Evolutionary conservation across 2,797 vertebrate species (phyloP), one percentile per base, ranked within the genome.

Genomic region (Enteromius fasciolatus): DNA sequence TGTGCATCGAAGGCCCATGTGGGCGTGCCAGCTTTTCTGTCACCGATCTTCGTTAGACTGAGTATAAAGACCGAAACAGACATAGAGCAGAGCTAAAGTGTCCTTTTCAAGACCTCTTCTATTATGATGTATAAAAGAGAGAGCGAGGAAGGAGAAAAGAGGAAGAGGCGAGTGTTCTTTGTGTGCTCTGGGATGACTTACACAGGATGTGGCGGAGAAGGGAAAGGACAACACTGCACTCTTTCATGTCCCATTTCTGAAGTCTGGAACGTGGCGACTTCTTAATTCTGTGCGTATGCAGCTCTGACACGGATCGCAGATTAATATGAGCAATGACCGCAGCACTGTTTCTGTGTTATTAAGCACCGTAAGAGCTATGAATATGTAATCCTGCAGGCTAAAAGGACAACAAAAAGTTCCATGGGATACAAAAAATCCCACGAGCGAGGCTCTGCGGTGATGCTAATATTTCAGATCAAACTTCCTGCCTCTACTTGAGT

Each of bases 131-230:
- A 36, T 84, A 77, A 86, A 68, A 67, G 84, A 76, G 78, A 89
- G 84, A 18, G 72, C 66, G 28, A 85, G 61, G 76, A 36, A 20
- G 80, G 77, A 69, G 64, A 36, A 31, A 59, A 44, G 72, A 61
- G 76, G 54, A 83, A 67, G 78, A 80, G 83, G 84, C 69, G 73
- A 75, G 54, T 61, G 44, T 69, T 72, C 74, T 86, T 83, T 84
- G 83, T 81, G 79, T 80, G 85, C 82, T 85, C 90, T 85, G 89
- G 86, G 91, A 83, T 90, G 90, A 90, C 89, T 85, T 66, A 91
- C 91, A 94, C 90, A 93, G 93, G 93, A 94, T 94, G 94, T 94
- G 94, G 94, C 90, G 90, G 83, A 83, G 83, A 88, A 81, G 80
- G 84, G 79, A 87, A 89, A 91, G 36, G 90, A 94, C 90, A 89